A percentile compares a stretch with the other conserved stretches of the same genome.
Evolutionary conservation across 2,113 vertebrate species (phyloP).

Genomic region (Marmota monax): DNA sequence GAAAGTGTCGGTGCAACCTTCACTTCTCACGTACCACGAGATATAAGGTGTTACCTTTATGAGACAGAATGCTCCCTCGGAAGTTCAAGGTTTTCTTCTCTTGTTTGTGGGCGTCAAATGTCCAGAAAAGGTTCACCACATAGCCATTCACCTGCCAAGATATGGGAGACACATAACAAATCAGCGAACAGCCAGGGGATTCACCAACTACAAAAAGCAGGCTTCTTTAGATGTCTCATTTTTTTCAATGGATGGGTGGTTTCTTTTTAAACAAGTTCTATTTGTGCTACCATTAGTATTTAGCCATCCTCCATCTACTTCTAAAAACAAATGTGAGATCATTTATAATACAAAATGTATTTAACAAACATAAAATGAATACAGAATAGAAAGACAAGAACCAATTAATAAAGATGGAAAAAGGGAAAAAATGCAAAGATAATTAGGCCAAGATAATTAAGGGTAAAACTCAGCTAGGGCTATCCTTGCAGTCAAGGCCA

Average conservation of each 20-base stretch:
- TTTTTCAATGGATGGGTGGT: background rate
- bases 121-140: conserved; percentile 94
- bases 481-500: background rate
- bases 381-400: background rate
- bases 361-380: background rate
- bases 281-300: background rate
- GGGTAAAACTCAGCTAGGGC: background rate
- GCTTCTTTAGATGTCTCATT: background rate
- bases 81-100: conserved; percentile 92
- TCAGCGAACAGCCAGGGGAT: background rate
- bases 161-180: background rate
- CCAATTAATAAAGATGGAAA: background rate
- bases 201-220: too few relatives aligned
- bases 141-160: conserved; percentile 92
- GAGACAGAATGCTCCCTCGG: conserved; percentile 82
- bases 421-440: background rate
- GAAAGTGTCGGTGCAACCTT: rapidly evolving
- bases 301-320: background rate
- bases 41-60: conserved; percentile 88
- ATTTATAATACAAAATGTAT: background rate
- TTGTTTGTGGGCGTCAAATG: conserved; percentile 95
- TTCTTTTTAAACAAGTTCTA: background rate
- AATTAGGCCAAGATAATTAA: background rate
- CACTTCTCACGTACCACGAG: rapidly evolving
- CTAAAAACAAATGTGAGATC: background rate